phyloP scores from a whole-genome alignment of 2,113 vertebrate species.

The Brachyhypopomus occidentalis region DNA sequence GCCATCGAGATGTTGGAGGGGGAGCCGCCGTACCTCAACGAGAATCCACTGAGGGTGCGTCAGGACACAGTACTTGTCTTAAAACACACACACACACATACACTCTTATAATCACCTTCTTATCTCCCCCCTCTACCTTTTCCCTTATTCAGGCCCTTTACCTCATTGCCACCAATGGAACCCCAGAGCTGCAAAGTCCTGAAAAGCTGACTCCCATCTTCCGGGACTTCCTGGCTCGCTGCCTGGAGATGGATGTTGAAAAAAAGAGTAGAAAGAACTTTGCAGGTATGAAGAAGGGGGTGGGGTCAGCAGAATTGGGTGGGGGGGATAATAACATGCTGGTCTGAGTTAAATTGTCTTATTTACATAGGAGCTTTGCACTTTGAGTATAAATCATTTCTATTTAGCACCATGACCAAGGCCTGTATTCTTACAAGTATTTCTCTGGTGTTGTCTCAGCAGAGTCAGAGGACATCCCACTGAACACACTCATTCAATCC shows the following conservation, averaged over 20 bases:
- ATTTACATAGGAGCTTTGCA: no score
- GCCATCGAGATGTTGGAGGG: slow-evolving; percentile 99
- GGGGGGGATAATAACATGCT: no score
- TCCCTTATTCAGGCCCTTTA: slow-evolving; percentile 85
- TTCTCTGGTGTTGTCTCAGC: no score
- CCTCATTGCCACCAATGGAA: slow-evolving; percentile 98
- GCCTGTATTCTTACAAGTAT: no score
- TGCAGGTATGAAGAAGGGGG: slow-evolving; percentile 79
- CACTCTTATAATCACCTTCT: background rate
- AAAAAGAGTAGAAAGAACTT: slow-evolving; percentile 93
- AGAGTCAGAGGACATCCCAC: no score
- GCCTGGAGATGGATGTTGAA: slow-evolving; percentile 98
- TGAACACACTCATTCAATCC: no score
- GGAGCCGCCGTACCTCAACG: slow-evolving; percentile 97
- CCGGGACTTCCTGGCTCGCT: slow-evolving; percentile 94
- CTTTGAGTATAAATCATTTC: no score
- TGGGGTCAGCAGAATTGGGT: no score
- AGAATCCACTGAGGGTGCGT: slow-evolving; percentile 95
- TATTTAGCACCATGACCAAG: no score
- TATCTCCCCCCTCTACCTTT: background rate
- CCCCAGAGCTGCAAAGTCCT: slow-evolving; percentile 96
- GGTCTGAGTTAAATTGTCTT: background rate
- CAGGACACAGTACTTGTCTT: background rate
- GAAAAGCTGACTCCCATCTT: slow-evolving; percentile 96
- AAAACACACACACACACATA: background rate